Conservation (phyloP, 2,888 invertebrate species). For the Prosapia bicincta region DNA sequence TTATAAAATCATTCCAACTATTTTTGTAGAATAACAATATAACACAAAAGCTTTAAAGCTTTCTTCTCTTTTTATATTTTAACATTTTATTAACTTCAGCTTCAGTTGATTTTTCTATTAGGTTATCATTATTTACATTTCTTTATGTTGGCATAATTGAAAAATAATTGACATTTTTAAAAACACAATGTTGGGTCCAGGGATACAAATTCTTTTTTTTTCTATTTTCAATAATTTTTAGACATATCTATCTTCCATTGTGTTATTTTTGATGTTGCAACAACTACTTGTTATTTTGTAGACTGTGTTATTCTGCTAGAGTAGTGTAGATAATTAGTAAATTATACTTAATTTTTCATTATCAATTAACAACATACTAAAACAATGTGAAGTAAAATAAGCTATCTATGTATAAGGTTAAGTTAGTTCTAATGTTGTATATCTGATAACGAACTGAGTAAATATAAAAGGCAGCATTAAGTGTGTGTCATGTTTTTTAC, state of each 20-base stretch:
- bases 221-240: neutral
- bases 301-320: neutral
- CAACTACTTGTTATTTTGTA: neutral
- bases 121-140: too few relatives aligned
- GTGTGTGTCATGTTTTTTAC: too few relatives aligned
- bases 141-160: too few relatives aligned
- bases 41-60: too few relatives aligned
- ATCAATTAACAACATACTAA: neutral
- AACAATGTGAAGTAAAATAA: neutral
- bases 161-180: too few relatives aligned
- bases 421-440: neutral
- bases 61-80: too few relatives aligned
- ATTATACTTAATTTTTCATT: neutral
- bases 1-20: too few relatives aligned
- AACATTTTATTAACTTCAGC: too few relatives aligned
- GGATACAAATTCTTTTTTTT: neutral
- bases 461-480: neutral
- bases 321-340: neutral
- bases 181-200: neutral
- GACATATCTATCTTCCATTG: neutral
- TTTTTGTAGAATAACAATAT: too few relatives aligned
- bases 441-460: neutral
- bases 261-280: neutral
- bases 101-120: too few relatives aligned
- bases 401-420: neutral